These are phyloP conservation scores for Staurois parvus DNA, from an alignment of 2,797 vertebrate genomes.

Conservation along the genomic window DNA sequence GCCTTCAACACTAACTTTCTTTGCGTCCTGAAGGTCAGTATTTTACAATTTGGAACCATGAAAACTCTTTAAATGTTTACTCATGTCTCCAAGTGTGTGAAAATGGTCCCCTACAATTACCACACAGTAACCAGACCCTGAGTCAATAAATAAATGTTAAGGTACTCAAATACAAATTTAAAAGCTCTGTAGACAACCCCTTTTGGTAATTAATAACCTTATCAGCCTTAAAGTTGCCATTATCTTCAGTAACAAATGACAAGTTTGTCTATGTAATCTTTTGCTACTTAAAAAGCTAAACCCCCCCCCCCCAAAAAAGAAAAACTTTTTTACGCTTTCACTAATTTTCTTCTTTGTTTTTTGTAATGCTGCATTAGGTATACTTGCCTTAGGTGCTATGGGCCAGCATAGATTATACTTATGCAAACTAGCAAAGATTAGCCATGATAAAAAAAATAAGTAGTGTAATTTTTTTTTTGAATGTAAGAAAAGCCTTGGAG, in stretches of 20 bases:
- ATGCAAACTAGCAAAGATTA: too few species aligned
- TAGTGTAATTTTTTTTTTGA: too few species aligned
- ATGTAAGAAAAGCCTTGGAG: too few species aligned
- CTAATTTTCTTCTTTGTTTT: too few species aligned
- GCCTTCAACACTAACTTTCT: conserved; percentile 23
- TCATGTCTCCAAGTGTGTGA: conserved; percentile 12
- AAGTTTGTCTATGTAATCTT: not conserved
- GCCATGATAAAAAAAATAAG: too few species aligned
- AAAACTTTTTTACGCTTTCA: too few species aligned
- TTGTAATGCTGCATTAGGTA: too few species aligned
- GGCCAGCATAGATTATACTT: too few species aligned
- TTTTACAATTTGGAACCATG: not conserved
- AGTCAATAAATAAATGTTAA: not conserved
- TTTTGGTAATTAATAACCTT: not conserved
- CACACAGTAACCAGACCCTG: conserved; percentile 1
- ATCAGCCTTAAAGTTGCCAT: not conserved
- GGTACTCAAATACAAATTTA: not conserved
- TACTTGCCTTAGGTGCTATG: too few species aligned
- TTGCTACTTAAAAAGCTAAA: not conserved
- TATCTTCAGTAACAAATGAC: not conserved
- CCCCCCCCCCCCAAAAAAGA: too few species aligned
- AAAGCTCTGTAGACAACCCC: not conserved
- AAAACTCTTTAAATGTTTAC: conserved; percentile 28
- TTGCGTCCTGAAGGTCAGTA: conserved; percentile 19
- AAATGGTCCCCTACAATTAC: conserved; percentile 11